Evolutionary conservation across 2,113 vertebrate genomes (phyloP).

Genomic region (Suricata suricatta): DNA sequence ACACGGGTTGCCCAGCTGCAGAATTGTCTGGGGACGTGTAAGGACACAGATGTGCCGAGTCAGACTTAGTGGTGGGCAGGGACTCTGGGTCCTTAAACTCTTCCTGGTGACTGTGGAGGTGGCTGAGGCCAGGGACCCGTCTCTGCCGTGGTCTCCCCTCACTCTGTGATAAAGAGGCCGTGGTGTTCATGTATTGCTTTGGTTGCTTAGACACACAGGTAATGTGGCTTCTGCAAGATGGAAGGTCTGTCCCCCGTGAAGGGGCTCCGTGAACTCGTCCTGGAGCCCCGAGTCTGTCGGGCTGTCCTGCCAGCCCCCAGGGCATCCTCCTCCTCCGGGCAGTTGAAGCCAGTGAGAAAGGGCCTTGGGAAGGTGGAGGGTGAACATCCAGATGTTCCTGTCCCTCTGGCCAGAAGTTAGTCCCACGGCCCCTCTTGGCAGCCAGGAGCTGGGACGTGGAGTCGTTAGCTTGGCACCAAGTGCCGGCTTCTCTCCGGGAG

Average conservation of each 20-base stretch:
- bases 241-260: neutral
- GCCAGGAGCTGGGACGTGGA: neutral
- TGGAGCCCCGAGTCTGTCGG: neutral
- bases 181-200: neutral
- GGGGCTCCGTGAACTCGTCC: neutral
- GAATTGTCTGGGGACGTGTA: neutral
- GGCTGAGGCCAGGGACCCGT: neutral
- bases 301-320: neutral
- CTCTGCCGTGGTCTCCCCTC: neutral
- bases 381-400: neutral
- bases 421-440: neutral
- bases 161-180: neutral
- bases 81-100: neutral
- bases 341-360: neutral
- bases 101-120: neutral
- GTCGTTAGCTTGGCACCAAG: rapidly evolving
- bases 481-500: neutral
- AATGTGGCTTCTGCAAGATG: too few relatives aligned
- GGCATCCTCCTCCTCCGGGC: neutral
- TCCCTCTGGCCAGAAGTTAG: neutral
- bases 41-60: neutral
- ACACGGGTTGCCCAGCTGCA: neutral
- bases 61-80: too few relatives aligned
- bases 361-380: neutral
- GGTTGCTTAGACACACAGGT: neutral